Evolutionary conservation across 1,140 invertebrate genomes (phyloP), one percentile per base, ranked within the genome.

Genomic region (Drosophila funebris): DNA sequence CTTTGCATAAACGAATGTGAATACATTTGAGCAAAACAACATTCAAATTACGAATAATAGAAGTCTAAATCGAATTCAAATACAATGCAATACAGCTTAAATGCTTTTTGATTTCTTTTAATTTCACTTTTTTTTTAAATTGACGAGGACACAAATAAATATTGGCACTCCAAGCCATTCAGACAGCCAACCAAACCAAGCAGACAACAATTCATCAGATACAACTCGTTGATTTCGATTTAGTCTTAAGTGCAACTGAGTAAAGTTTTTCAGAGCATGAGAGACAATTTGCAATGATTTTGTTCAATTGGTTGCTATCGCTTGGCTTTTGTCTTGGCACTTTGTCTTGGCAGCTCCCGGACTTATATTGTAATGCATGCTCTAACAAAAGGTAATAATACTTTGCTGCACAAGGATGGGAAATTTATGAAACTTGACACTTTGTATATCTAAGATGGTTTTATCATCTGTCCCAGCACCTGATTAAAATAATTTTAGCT

Each of bases 1-100:
- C 75, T 87, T 87, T 88, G 83, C 83, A 87, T 87, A 87, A 87
- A 78, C 83, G 83, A 88, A 87, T 70, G 83, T 76, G 70, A 87
- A 78, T 69, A 82, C 62, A 64, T 70, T 63, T 70, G 37, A 56
- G 31, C 36, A 69, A 54, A 56, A 56, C 18, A 69, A 62, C 64
- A 73, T 73, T 73, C 39, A 69, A 69, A 73, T 73, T 69, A 69
- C 48, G 36, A 44, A 54, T 57, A 9, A 33, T 24, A 57, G 62
- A 50, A 56, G 50, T 62, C n/a, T 60, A 56, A 27, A 54, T 61
- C n/a, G 57, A 36, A 73, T 73, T 41, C 57, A 74, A 71, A 63
- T 63, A 53, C 20, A 41, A 70, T 14, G 16, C 41, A 64, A 48
- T 22, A 37, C 48, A 37, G 36, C 52, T 70, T 74, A 77, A 77